Percentiles rank a stretch among this genome's conserved stretches.
These are phyloP conservation scores for Atractosteus spatula DNA, from an alignment of 2,113 vertebrate species.

Conservation along the genomic window DNA sequence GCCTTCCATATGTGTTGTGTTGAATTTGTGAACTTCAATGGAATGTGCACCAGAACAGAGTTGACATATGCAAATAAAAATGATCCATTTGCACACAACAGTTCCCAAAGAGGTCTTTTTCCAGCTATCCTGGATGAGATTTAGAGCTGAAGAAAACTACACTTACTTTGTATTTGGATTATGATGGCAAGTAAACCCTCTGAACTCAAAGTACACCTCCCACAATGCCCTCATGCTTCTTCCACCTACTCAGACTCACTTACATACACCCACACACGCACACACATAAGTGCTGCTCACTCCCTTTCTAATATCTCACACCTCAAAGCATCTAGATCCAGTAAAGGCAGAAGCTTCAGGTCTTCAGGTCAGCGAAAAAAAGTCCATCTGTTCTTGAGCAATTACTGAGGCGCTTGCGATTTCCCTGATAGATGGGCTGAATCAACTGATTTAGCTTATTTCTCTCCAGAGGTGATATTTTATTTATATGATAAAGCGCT, in stretches of 20 bases:
- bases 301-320: constrained; percentile 31
- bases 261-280: neutral
- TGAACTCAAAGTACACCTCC: too few relatives aligned
- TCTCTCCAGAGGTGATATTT: constrained; percentile 67
- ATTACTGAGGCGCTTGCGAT: constrained; percentile 36
- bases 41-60: neutral
- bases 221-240: too few relatives aligned
- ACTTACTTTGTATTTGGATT: too few relatives aligned
- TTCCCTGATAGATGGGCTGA: constrained; percentile 62
- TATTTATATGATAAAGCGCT: constrained; percentile 76
- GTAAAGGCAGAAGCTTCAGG: constrained; percentile 11
- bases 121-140: too few relatives aligned
- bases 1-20: constrained; percentile 11
- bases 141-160: too few relatives aligned
- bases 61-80: constrained; percentile 7
- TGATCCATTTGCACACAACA: neutral
- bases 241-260: neutral
- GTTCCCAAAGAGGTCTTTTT: too few relatives aligned
- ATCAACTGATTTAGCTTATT: constrained; percentile 63
- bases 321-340: constrained; percentile 28
- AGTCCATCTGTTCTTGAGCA: constrained; percentile 57
- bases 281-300: constrained; percentile 9
- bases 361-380: constrained; percentile 45
- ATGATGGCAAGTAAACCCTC: too few relatives aligned
- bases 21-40: neutral